phyloP scores from a whole-genome alignment of 1,140 invertebrate species.

The Lethocerus indicus region DNA sequence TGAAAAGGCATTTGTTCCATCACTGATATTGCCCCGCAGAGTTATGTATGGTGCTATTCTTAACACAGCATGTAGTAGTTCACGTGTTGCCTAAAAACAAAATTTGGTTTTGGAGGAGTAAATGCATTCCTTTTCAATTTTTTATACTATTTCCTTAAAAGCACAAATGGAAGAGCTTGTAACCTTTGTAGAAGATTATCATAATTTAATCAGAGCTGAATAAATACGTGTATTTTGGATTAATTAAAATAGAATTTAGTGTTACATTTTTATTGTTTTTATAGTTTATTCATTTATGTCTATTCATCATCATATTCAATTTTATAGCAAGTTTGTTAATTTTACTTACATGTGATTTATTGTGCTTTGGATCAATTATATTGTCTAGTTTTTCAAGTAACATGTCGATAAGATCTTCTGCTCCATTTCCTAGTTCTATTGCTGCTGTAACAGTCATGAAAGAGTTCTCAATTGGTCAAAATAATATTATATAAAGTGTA shows the following conservation, averaged over 20 bases:
- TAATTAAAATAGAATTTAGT: neutral
- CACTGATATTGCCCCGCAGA: neutral
- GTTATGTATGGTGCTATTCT: neutral
- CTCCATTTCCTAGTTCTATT: neutral
- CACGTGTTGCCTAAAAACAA: neutral
- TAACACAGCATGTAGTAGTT: neutral
- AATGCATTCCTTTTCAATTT: neutral
- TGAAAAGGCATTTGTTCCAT: neutral
- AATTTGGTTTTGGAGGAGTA: too few relatives aligned
- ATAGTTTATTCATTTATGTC: neutral
- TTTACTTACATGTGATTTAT: constrained; percentile 1
- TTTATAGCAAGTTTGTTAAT: neutral
- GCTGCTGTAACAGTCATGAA: neutral
- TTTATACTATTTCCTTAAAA: neutral
- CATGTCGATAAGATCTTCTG: neutral
- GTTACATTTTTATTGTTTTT: neutral
- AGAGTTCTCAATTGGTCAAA: neutral
- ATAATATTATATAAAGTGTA: neutral
- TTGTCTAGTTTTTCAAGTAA: neutral
- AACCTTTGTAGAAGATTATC: neutral
- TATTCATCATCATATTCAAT: neutral
- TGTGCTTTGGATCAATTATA: constrained; percentile 1
- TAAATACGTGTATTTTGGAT: neutral
- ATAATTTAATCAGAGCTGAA: neutral
- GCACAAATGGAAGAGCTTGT: neutral